Conservation (phyloP, 1,140 invertebrate species). For the Cherax quadricarinatus region DNA sequence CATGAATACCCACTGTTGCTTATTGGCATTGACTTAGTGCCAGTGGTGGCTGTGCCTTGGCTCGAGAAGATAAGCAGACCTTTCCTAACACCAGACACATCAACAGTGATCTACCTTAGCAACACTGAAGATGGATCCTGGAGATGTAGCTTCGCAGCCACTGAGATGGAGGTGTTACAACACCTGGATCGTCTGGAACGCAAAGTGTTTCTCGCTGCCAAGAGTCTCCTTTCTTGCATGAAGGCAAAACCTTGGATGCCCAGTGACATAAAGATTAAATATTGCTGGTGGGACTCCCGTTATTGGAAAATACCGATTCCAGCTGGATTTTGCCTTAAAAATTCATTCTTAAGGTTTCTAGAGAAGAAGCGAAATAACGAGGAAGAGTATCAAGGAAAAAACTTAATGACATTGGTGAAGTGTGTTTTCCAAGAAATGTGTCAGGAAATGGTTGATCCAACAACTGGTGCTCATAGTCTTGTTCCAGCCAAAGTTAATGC, state of each 20-base stretch:
- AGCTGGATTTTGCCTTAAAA: background rate
- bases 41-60: constrained; percentile 27
- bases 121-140: background rate
- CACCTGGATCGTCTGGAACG: background rate
- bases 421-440: background rate
- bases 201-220: background rate
- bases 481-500: too few species aligned
- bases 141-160: background rate
- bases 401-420: background rate
- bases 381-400: background rate
- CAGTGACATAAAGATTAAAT: background rate
- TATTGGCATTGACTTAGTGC: constrained; percentile 17
- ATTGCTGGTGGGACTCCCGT: constrained; percentile 5
- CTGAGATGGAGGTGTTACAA: background rate
- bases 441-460: background rate
- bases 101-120: background rate
- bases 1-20: constrained; percentile 3
- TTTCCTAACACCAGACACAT: background rate
- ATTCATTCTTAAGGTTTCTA: background rate
- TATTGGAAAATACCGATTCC: constrained; percentile 14
- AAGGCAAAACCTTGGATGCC: constrained; percentile 29
- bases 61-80: background rate
- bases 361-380: background rate
- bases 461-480: background rate
- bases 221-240: background rate